Conservation (phyloP, 2,797 vertebrate species). For the Sorex maritimensis region DNA sequence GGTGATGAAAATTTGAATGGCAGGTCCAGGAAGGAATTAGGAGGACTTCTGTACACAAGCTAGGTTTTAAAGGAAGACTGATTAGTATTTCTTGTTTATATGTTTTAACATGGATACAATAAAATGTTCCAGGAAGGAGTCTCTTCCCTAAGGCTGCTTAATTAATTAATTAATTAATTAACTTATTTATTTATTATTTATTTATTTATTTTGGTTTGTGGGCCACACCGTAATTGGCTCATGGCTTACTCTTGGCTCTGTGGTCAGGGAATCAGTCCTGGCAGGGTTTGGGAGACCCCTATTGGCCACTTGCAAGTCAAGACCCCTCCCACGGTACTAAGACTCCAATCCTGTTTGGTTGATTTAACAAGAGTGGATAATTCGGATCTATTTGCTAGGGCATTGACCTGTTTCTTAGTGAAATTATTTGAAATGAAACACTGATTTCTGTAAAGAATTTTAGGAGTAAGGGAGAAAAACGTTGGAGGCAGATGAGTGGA, state of each 20-base stretch:
- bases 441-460: constrained; percentile 27
- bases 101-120: constrained; percentile 38
- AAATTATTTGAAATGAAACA: constrained; percentile 34
- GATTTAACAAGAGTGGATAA: neutral
- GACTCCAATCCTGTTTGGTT: no score
- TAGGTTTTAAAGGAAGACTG: neutral
- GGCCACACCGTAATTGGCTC: no score
- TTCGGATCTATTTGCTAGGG: neutral
- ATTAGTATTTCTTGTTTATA: constrained; percentile 22
- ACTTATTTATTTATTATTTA: no score
- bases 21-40: neutral
- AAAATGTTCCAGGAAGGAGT: neutral
- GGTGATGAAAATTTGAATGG: neutral
- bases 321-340: no score
- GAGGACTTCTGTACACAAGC: neutral
- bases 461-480: neutral
- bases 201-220: no score
- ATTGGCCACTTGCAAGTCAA: no score
- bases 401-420: neutral
- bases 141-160: neutral
- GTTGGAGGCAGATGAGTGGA: neutral
- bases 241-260: no score
- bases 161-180: no score
- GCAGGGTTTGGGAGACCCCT: no score
- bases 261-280: no score